Conservation (phyloP, 2,888 invertebrate species). For the Hoplodrina blanda region DNA sequence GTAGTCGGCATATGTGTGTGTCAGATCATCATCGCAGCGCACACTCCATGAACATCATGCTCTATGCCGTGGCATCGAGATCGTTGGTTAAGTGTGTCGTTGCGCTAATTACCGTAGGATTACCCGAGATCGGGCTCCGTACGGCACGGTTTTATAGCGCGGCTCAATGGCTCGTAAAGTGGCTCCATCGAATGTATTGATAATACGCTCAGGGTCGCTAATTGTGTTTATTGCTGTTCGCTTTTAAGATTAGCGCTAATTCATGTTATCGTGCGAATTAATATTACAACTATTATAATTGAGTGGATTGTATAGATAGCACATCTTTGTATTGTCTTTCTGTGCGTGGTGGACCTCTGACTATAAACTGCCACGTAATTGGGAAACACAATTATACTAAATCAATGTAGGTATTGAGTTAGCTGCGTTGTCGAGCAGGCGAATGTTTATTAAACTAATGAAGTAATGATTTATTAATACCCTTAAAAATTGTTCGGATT, state of each 20-base stretch:
- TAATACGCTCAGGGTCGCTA: slow-evolving; percentile 35
- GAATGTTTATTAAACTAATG: too few relatives aligned
- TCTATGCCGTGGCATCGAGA: slow-evolving; percentile 3
- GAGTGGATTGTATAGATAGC: background rate
- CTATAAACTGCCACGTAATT: too few relatives aligned
- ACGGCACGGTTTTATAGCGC: slow-evolving; percentile 28
- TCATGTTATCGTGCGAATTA: slow-evolving; percentile 15
- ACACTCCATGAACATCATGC: background rate
- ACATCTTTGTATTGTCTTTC: background rate
- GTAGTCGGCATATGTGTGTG: background rate
- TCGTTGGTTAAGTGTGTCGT: slow-evolving; percentile 25
- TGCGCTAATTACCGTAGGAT: slow-evolving; percentile 53
- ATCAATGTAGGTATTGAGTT: too few relatives aligned
- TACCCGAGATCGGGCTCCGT: slow-evolving; percentile 16
- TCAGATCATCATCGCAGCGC: background rate
- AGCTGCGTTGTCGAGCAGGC: too few relatives aligned
- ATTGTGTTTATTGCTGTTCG: slow-evolving; percentile 54
- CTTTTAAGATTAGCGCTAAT: slow-evolving; percentile 43
- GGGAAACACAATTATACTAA: too few relatives aligned
- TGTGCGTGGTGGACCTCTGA: background rate
- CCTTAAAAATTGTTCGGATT: too few relatives aligned
- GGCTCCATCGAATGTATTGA: slow-evolving; percentile 51
- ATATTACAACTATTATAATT: background rate
- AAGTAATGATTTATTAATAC: too few relatives aligned
- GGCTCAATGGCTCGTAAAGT: slow-evolving; percentile 49